Conservation (phyloP, 2,888 invertebrate species). For the Drosophila antonietae region DNA sequence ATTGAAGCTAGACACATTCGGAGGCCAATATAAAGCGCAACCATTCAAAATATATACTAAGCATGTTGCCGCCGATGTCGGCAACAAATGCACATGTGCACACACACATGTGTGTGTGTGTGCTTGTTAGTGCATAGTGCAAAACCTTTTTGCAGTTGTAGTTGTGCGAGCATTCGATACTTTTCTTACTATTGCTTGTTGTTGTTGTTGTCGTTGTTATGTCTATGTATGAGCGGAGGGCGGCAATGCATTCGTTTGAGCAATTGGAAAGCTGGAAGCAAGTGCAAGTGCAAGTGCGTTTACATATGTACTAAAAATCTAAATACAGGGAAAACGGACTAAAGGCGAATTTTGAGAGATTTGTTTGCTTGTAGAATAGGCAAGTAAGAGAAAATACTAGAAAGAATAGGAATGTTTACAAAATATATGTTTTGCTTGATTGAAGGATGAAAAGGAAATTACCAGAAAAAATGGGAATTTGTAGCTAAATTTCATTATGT, state of each 20-base stretch:
- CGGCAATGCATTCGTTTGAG: conserved; percentile 13
- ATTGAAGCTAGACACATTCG: conserved; percentile 82
- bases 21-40: conserved; percentile 81
- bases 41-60: conserved; percentile 77
- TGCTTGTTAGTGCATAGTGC: conserved; percentile 20
- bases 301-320: not conserved
- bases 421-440: not conserved
- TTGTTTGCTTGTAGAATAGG: not conserved
- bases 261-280: conserved; percentile 33
- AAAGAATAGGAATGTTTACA: not conserved
- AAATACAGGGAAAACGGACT: not conserved
- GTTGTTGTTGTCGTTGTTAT: conserved; percentile 4
- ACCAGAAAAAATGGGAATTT: not conserved
- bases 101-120: not conserved
- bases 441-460: not conserved
- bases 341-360: not conserved
- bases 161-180: conserved; percentile 41
- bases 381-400: not conserved
- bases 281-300: not conserved
- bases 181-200: conserved; percentile 25
- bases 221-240: conserved; percentile 23
- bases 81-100: conserved; percentile 45
- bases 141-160: conserved; percentile 37
- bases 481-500: not conserved
- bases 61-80: conserved; percentile 63